A percentile compares a stretch with the other conserved stretches of the same genome.
phyloP scores from a whole-genome alignment of 2,888 invertebrate species.

The Acronicta leporina region DNA sequence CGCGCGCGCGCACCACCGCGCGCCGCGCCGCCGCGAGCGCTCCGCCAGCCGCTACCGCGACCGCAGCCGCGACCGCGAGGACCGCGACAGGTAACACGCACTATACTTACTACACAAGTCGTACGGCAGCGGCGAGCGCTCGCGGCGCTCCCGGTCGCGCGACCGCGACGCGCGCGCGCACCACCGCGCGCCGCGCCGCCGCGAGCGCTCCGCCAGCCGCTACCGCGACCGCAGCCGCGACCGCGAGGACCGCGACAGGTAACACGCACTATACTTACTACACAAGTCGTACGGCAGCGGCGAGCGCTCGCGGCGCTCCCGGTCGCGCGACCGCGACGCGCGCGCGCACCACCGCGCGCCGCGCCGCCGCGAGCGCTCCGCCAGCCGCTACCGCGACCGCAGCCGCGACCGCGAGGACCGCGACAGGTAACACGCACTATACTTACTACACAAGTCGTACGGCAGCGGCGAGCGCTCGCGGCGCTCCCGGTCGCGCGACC shows the following conservation, averaged over 20 bases:
- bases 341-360: constrained; percentile 79
- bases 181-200: constrained; percentile 80
- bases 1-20: constrained; percentile 75
- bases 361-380: constrained; percentile 80
- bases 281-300: constrained; percentile 92
- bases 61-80: constrained; percentile 81
- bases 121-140: constrained; percentile 91
- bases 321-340: constrained; percentile 77
- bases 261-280: not conserved
- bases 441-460: no score
- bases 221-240: constrained; percentile 83
- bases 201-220: constrained; percentile 79
- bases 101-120: constrained; percentile 66
- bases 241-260: constrained; percentile 84
- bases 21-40: constrained; percentile 80
- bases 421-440: constrained; percentile 78
- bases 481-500: constrained; percentile 83
- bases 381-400: constrained; percentile 80
- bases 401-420: constrained; percentile 83
- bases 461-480: constrained; percentile 89
- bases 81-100: constrained; percentile 76
- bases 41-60: constrained; percentile 81
- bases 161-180: constrained; percentile 74
- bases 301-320: constrained; percentile 82
- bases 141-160: constrained; percentile 84